Base-by-base conservation (phyloP, 2,888 invertebrate species). In the Melanophora roralis region DNA sequence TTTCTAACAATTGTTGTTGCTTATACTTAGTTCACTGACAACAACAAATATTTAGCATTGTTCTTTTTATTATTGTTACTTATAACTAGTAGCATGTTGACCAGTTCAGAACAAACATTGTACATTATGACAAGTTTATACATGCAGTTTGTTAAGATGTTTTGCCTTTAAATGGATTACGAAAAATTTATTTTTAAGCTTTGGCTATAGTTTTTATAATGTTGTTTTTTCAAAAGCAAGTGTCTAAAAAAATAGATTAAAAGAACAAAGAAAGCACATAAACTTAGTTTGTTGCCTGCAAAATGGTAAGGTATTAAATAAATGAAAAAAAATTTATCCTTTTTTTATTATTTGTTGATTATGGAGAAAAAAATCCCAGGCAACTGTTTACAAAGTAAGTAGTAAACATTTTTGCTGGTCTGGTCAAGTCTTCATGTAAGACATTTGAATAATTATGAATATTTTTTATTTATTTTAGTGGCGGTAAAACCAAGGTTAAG, bases 101-200 rank as follows among this genome's bases (percentile, higher is more conserved):
- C 74, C 65, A 71, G 16, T 62, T 60, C 55, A 69, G 27, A 49
- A 62, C 11, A 34, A 73, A 75, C 69, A 64, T 76, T 69, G 71
- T 57, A 45, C 23, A 27, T 32, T 32, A 19, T 23, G 69, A 64
- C 62, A 69, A 49, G 43, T 76, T 69, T 55, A 34, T 49, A 57
- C 32, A 34, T 49, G 49, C 32, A 62, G 55, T 53, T 67, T 69
- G 36, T 76, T 53, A 60, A 55, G 19, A 72, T 59, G 71, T 75
- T 69, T 49, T 62, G 36, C 67, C 81, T 83, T 85, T 87, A 88
- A 88, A 84, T 86, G 87, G 87, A 88, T 88, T 88, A 88, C n/a
- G 83, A 87, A 88, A 87, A 86, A 88, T 88, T 88, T 88, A 88
- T 88, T 88, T 87, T 88, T 77, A 67, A 55, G 21, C 49, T 72